Evolutionary conservation across 1,140 invertebrate species (phyloP).

Genomic region (Babylonia areolata): DNA sequence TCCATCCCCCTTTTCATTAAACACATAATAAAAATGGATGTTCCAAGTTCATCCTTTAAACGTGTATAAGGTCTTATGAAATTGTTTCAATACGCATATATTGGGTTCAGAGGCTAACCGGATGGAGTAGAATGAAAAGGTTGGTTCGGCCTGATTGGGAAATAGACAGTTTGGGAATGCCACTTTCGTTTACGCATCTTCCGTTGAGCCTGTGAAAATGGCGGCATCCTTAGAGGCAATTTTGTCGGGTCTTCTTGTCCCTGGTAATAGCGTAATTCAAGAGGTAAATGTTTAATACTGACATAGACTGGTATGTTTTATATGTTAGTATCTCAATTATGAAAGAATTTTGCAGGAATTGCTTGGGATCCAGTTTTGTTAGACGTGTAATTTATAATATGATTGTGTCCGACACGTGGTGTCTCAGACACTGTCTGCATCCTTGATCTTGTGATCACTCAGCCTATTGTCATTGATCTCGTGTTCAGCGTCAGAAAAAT

Average conservation of each 20-base stretch:
- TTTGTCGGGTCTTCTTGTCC: slow-evolving; percentile 56
- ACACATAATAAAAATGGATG: too few relatives aligned
- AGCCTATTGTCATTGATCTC: too few relatives aligned
- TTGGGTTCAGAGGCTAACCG: too few relatives aligned
- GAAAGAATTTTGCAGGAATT: background rate
- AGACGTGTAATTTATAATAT: background rate
- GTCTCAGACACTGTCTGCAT: too few relatives aligned
- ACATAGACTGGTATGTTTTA: background rate
- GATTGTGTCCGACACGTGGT: background rate
- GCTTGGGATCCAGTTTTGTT: background rate
- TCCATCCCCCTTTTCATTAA: too few relatives aligned
- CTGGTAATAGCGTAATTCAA: slow-evolving; percentile 63
- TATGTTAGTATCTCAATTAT: background rate
- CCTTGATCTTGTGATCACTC: too few relatives aligned
- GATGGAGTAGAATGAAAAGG: background rate
- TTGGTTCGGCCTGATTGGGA: background rate
- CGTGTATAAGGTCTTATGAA: too few relatives aligned
- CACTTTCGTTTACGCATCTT: slow-evolving; percentile 31
- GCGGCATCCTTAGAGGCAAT: slow-evolving; percentile 59
- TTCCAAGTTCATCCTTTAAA: too few relatives aligned
- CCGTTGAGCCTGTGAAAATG: slow-evolving; percentile 48
- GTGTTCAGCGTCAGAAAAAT: too few relatives aligned
- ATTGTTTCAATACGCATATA: too few relatives aligned
- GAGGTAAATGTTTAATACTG: slow-evolving; percentile 51
- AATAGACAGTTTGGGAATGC: background rate